phyloP scores from a whole-genome alignment of 1,140 invertebrate genomes.

The Lysiphlebus fabarum region DNA sequence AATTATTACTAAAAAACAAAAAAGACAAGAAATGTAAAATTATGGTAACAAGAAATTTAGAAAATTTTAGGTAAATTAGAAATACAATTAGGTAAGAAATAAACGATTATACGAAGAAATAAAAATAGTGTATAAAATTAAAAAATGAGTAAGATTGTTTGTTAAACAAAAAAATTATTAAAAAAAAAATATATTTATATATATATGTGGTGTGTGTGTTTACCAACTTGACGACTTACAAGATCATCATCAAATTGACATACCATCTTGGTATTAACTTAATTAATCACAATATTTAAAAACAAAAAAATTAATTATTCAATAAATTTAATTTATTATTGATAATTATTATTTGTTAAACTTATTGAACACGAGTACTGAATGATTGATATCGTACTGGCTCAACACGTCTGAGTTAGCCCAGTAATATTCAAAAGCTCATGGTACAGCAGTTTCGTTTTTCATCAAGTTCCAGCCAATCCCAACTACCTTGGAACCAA shows the following conservation, averaged over 20 bases:
- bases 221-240: slow-evolving; percentile 29
- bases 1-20: too few species aligned
- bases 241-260: slow-evolving; percentile 29
- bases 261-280: slow-evolving; percentile 24
- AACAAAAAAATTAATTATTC: not conserved
- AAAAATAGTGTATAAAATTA: slow-evolving; percentile 15
- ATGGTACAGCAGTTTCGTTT: slow-evolving; percentile 51
- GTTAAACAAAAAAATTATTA: slow-evolving; percentile 20
- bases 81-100: slow-evolving; percentile 3
- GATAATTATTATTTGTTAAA: not conserved
- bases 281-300: not conserved
- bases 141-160: slow-evolving; percentile 11
- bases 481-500: slow-evolving; percentile 29
- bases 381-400: slow-evolving; percentile 31
- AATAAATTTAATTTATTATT: not conserved
- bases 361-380: slow-evolving; percentile 1
- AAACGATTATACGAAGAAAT: slow-evolving; percentile 1
- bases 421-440: slow-evolving; percentile 48
- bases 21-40: too few species aligned
- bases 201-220: slow-evolving; percentile 21
- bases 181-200: too few species aligned
- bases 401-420: slow-evolving; percentile 24
- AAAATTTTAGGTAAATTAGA: slow-evolving; percentile 2
- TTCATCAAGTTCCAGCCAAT: slow-evolving; percentile 36
- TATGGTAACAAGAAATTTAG: too few species aligned